Base-by-base conservation (phyloP, 1,140 invertebrate genomes). In the Drosophila pseudoobscura region DNA sequence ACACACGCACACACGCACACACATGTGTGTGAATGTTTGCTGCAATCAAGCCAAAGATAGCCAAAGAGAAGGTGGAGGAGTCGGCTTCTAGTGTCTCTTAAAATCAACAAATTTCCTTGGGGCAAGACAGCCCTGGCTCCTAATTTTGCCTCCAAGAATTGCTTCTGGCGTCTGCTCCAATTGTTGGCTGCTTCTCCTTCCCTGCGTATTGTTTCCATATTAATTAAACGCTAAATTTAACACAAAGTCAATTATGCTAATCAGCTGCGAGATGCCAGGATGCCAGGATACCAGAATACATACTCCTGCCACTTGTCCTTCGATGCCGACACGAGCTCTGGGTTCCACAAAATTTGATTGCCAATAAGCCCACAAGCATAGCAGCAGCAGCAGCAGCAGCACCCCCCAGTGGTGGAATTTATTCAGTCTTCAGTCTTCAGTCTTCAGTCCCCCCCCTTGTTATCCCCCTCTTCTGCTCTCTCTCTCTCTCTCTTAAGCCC, bases 221-320 rank as follows among this genome's bases (percentile, higher is more conserved):
- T 85, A 85, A 87, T 85, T 85, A 85, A 87, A 85, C 71, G 82
- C 82, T 85, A 88, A 85, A 85, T 85, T 88, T 85, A 85, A 85
- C 83, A 68, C 78, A 78, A 68, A 88, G 83, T 85, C 78, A 88
- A 88, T 85, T 85, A 85, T 85, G 82, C 83, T 85, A 85, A 85
- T 78, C 82, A 85, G 78, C 53, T 61, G 61, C 35, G 35, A 39
- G 35, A 39, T 39, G 11, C 35, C 35, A 39, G 35, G 35, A 39
- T 9, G 9, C 31, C 2, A 8, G 35, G 11, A 11, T 13, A 39
- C 35, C 51, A 29, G 3, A 0, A 3, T 3, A 11, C 35, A 35
- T 39, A 13, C 11, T 39, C 31, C 35, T 39, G 35, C 35, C 35
- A 39, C 35, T 39, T 39, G 35, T 39, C 35, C 35, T 39, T 39